phyloP scores from a whole-genome alignment of 2,888 invertebrate genomes.

The Watsonalla cultraria region DNA sequence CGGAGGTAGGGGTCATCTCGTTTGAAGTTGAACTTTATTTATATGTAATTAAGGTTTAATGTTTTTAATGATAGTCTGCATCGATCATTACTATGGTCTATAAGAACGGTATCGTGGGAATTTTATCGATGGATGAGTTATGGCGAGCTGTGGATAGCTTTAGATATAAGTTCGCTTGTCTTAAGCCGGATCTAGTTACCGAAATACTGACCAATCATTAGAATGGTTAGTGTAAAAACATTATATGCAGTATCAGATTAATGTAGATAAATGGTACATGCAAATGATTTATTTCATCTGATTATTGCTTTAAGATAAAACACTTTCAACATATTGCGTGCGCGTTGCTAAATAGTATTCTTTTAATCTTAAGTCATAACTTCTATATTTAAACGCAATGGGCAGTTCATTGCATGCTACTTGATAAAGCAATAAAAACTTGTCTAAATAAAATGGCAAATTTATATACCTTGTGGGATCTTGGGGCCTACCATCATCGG shows the following conservation, averaged over 20 bases:
- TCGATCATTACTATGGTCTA: slow-evolving; percentile 66
- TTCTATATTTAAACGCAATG: no score
- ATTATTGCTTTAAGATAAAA: background rate
- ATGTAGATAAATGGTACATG: background rate
- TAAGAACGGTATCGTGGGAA: slow-evolving; percentile 78
- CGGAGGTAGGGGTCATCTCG: slow-evolving; percentile 36
- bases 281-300: slow-evolving; percentile 6
- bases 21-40: slow-evolving; percentile 44
- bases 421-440: no score
- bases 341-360: no score
- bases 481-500: no score
- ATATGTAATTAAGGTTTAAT: slow-evolving; percentile 43
- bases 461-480: no score
- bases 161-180: slow-evolving; percentile 21
- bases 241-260: slow-evolving; percentile 1
- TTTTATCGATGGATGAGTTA: slow-evolving; percentile 62
- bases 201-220: slow-evolving; percentile 1
- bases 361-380: no score
- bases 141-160: slow-evolving; percentile 45
- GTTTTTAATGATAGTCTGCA: slow-evolving; percentile 59
- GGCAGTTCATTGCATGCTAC: no score
- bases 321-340: background rate
- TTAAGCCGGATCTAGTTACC: slow-evolving; percentile 19
- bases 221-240: background rate
- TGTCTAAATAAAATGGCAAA: no score